Base-by-base conservation (phyloP, 1,140 invertebrate genomes). In the Drosophila tani region DNA sequence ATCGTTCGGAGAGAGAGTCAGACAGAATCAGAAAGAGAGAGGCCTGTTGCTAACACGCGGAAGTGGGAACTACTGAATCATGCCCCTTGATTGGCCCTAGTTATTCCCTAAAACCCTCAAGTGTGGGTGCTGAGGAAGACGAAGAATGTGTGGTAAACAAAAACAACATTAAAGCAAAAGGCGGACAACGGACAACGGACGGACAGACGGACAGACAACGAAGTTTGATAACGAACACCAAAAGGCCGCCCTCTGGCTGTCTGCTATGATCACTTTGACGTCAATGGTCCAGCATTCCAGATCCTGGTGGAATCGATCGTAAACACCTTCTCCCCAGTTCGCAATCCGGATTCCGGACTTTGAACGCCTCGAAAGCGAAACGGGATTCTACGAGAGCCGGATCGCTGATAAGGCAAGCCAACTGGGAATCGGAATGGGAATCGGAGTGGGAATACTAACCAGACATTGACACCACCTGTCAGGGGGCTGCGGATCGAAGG, bases 281-380 rank as follows among this genome's bases (percentile, higher is more conserved):
- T 77, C 75, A 77, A 77, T 75, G 57, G 69, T 19, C 41, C 57
- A 32, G 41, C 56, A 38, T 53, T 66, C 55, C 43, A 77, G 75
- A 77, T 77, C 75, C 75, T 77, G 75, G 56, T 77, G 64, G 65
- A 69, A 74, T 63, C 51, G 53, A 66, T 76, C 62, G 75, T 77
- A 77, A 77, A 77, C 75, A 77, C 75, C 75, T 77, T 69, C 75
- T 47, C 21, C 53, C 32, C 15, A 38, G 19, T 38, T 29, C 51
- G 12, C 14, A 21, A 15, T 0, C 14, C 45, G 75, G 75, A 77
- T 74, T 0, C 14, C 45, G 75, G 75, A 77, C 75, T 77, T 77
- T 77, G 75, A n/a, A 69, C 74, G 38, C 50, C 21, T 38, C 53
- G 69, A 73, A 73, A 73, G 68, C 69, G 69, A 73, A 73, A 60